phyloP scores from a whole-genome alignment of 2,113 vertebrate genomes.

The Menura novaehollandiae region DNA sequence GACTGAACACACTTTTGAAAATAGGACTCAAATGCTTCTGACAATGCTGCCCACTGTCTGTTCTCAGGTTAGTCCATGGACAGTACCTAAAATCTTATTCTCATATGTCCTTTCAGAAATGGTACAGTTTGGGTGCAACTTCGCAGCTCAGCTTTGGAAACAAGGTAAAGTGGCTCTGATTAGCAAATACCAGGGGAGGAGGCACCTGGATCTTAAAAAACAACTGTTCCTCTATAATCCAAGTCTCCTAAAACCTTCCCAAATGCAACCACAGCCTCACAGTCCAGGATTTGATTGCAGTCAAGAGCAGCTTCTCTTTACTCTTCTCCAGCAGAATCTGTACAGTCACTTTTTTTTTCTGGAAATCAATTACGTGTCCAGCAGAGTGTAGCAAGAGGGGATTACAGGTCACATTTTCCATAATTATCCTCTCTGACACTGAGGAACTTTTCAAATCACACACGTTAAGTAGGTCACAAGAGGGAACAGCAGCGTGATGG shows the following conservation, averaged over 20 bases:
- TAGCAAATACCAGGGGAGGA: background rate
- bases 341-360: background rate
- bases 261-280: background rate
- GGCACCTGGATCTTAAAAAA: background rate
- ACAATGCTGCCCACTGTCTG: background rate
- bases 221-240: background rate
- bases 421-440: background rate
- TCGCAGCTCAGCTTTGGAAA: background rate
- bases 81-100: background rate
- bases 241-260: background rate
- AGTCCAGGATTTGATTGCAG: background rate
- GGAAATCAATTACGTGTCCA: conserved; percentile 38
- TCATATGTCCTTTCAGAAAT: background rate
- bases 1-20: background rate
- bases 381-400: conserved; percentile 6
- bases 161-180: background rate
- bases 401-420: conserved; percentile 28
- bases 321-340: background rate
- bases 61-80: background rate
- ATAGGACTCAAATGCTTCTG: background rate
- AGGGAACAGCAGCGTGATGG: background rate
- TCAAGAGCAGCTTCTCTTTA: background rate
- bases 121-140: background rate
- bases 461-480: background rate
- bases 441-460: background rate